Evolutionary conservation across 2,113 vertebrate species (phyloP).

Genomic region (Alethe castanea): DNA sequence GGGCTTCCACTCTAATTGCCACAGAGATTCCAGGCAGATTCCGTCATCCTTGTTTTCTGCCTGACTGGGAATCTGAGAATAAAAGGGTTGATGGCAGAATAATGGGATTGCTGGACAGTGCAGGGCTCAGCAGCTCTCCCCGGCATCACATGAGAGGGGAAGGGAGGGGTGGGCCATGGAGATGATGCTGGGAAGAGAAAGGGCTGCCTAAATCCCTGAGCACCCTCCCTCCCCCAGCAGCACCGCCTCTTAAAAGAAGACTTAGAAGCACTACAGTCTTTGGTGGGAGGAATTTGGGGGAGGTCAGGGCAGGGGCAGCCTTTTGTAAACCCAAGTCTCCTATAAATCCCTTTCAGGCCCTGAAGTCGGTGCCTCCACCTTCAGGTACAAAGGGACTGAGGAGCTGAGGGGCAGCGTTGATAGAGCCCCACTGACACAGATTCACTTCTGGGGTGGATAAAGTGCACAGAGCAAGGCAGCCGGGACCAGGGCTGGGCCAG

Average conservation of each 20-base stretch:
- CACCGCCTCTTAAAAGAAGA: constrained; percentile 34
- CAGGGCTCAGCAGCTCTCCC: constrained; percentile 69
- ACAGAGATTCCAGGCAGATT: constrained; percentile 45
- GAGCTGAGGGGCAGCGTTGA: background rate
- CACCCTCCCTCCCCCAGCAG: background rate
- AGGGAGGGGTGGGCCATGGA: background rate
- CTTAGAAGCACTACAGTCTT: constrained; percentile 1
- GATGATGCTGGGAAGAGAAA: constrained; percentile 33
- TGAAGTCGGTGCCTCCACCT: background rate
- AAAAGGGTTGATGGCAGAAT: constrained; percentile 73
- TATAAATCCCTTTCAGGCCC: background rate
- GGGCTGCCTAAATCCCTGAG: constrained; percentile 3
- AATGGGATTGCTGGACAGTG: constrained; percentile 59
- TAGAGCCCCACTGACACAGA: background rate
- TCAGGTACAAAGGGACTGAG: background rate
- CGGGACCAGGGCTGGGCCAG: background rate
- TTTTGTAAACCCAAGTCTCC: background rate
- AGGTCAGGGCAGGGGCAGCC: constrained; percentile 24
- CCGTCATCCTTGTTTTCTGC: constrained; percentile 72
- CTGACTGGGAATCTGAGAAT: constrained; percentile 70
- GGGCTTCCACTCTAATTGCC: constrained; percentile 51
- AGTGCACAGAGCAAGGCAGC: background rate
- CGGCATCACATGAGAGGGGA: constrained; percentile 28
- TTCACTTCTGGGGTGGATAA: background rate
- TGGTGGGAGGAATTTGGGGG: background rate